Evolutionary conservation across 92 coral and sea anemone genomes (phyloP), one percentile per base, ranked within the genome.

Genomic region (Porites rus): DNA sequence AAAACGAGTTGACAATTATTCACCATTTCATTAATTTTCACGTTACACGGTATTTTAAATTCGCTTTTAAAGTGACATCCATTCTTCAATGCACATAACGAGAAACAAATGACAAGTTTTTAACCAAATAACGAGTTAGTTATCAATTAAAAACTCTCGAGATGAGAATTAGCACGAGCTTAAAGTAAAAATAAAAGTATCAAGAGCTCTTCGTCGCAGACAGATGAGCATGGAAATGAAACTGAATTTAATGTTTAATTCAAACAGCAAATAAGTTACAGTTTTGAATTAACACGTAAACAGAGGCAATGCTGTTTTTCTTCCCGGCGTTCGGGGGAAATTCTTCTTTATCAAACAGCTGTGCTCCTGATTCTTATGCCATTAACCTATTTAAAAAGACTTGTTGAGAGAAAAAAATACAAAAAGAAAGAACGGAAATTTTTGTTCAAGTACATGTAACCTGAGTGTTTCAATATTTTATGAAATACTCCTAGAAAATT

Each of bases 281-380:
- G 74, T 83, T 83, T 83, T 65, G 63, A 83, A 83, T 83, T 74
- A 51, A 74, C 76, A 64, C 56, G 59, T 72, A 63, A 56, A 62
- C 65, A 83, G 79, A 83, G 80, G 80, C 60, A 51, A 50, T 50
- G 64, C 21, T 20, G 11, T 72, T 61, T 52, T 22, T 59, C 13
- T 62, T 52, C 25, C 18, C 63, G 54, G 69, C 52, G 65, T 58
- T 73, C 80, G 87, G 80, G 87, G 87, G 87, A 83, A 83, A 63
- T 46, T 74, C 50, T 38, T 19, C 77, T 10, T 43, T 59, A 28
- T 56, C 31, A 8, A 71, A 31, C 78, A 81, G 86, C 77, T 81
- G 86, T 59, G 86, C 18, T 10, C 3, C 51, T 52, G 22, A 17
- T 69, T 67, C 52, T 58, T 53, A n/a, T 13, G 53, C 77, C 75